A percentile compares a stretch with the other conserved stretches of the same genome.
Conservation (phyloP, 2,888 invertebrate genomes). For the Pandemis heparana region DNA sequence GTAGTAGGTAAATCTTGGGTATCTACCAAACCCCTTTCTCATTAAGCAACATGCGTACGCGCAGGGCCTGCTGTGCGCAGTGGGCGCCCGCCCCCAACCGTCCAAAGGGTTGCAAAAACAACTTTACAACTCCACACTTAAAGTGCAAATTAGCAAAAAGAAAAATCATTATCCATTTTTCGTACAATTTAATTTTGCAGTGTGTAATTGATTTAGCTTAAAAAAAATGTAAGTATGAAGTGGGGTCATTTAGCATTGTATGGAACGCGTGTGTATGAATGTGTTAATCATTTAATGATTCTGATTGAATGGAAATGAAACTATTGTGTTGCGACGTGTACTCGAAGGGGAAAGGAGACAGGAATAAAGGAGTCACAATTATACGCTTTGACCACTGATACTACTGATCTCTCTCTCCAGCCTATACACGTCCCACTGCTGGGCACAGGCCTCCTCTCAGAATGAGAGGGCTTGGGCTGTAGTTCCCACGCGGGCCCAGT, state of each 20-base stretch:
- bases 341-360: background rate
- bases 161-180: background rate
- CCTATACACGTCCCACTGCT: no score
- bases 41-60: slow-evolving; percentile 26
- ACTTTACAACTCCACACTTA: background rate
- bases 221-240: background rate
- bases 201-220: background rate
- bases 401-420: no score
- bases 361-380: no score
- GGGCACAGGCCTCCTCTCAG: no score
- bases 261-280: slow-evolving; percentile 26
- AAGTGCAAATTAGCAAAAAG: background rate
- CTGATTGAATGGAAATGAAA: slow-evolving; percentile 37
- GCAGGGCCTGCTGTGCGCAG: slow-evolving; percentile 40
- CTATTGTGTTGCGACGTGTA: slow-evolving; percentile 32
- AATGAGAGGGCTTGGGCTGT: no score
- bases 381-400: no score
- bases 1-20: no score
- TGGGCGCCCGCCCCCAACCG: slow-evolving; percentile 33
- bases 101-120: slow-evolving; percentile 38
- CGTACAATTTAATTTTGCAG: background rate
- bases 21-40: slow-evolving; percentile 26
- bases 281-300: slow-evolving; percentile 39
- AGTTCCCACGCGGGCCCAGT: no score
- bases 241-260: background rate